Conservation (phyloP, 1,140 invertebrate species). For the Drosophila paulistorum region DNA sequence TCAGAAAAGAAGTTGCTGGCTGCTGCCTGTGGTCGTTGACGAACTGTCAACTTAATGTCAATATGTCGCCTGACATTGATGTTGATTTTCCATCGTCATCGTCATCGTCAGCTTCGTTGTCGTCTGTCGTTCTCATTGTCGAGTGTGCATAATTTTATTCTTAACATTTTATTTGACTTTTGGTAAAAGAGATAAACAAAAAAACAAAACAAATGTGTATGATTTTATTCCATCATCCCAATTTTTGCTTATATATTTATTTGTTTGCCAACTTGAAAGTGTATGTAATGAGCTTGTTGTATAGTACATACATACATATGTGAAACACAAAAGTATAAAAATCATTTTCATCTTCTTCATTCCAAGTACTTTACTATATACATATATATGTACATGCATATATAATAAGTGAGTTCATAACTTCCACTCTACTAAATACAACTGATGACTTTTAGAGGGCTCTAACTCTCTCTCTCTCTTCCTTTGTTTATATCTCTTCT, state of each 20-base stretch:
- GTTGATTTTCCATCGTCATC: conserved; percentile 21
- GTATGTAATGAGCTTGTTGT: conserved; percentile 61
- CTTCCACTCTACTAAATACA: conserved; percentile 35
- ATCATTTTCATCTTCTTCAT: neutral
- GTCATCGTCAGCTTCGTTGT: conserved; percentile 19
- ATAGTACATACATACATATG: conserved; percentile 19
- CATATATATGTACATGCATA: too few species aligned
- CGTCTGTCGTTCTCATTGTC: conserved; percentile 42
- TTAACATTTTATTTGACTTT: conserved; percentile 67
- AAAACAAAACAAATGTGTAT: too few species aligned
- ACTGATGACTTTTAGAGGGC: conserved; percentile 12
- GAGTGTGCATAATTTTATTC: conserved; percentile 74
- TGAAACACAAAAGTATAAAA: conserved; percentile 30
- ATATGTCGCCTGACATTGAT: conserved; percentile 49
- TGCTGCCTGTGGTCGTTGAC: conserved; percentile 51
- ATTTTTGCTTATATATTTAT: conserved; percentile 32
- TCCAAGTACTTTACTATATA: neutral
- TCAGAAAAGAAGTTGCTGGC: conserved; percentile 48
- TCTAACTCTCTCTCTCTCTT: neutral
- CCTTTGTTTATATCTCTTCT: neutral
- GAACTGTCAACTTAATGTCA: conserved; percentile 75
- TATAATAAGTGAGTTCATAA: conserved; percentile 33
- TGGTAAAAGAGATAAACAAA: conserved; percentile 28
- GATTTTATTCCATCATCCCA: neutral
- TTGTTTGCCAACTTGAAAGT: conserved; percentile 52